Percentiles rank a stretch among this genome's conserved stretches.
These are phyloP conservation scores for Notodonta dromedarius DNA, from an alignment of 2,888 invertebrate genomes.

Conservation along the genomic window DNA sequence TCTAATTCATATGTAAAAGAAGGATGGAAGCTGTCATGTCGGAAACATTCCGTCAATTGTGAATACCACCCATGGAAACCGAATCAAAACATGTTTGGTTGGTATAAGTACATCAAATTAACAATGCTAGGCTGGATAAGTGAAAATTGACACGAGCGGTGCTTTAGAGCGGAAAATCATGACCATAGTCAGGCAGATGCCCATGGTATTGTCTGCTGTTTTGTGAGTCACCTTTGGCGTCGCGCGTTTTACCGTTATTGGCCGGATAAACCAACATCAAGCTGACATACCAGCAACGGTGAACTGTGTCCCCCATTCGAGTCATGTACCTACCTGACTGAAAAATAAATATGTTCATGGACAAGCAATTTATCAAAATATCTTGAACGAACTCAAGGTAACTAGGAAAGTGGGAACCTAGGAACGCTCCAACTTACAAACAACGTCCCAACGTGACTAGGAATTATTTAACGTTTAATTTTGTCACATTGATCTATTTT, in stretches of 20 bases:
- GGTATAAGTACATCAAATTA: conserved; percentile 8
- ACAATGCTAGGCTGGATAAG: conserved; percentile 24
- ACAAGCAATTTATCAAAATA: too few relatives aligned
- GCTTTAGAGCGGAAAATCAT: conserved; percentile 68
- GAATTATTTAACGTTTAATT: too few relatives aligned
- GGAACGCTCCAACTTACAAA: too few relatives aligned
- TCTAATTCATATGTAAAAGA: too few relatives aligned
- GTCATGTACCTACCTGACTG: neutral
- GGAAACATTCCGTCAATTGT: too few relatives aligned
- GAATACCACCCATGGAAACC: neutral
- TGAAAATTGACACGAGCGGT: conserved; percentile 35
- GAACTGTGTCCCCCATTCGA: conserved; percentile 1
- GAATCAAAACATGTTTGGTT: neutral
- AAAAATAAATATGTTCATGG: too few relatives aligned
- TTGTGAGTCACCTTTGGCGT: conserved; percentile 60
- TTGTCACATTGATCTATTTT: too few relatives aligned
- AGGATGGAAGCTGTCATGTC: too few relatives aligned
- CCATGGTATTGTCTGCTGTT: conserved; percentile 54
- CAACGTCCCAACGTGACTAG: neutral
- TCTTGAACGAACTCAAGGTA: too few relatives aligned
- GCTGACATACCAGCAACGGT: conserved; percentile 1
- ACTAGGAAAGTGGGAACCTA: too few relatives aligned
- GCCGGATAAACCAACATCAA: conserved; percentile 35
- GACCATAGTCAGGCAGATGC: conserved; percentile 53
- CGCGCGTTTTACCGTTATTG: conserved; percentile 56